A percentile compares a stretch with the other conserved stretches of the same genome.
These are phyloP conservation scores for Hippocampus mohnikei DNA, from an alignment of 2,113 vertebrate species.

Conservation along the genomic window DNA sequence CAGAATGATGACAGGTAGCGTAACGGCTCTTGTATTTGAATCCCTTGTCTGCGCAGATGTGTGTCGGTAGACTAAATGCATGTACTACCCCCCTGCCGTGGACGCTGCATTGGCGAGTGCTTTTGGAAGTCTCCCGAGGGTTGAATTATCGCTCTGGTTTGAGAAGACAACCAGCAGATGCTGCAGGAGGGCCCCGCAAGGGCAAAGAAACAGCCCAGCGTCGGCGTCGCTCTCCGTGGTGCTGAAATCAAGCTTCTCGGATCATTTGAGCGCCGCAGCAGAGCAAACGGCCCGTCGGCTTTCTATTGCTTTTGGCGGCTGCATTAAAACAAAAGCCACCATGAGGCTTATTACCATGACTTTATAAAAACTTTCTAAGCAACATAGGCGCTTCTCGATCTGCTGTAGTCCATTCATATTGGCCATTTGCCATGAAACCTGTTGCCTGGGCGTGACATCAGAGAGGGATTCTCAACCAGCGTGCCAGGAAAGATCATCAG, in stretches of 20 bases:
- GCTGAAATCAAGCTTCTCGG: constrained; percentile 41
- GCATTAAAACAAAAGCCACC: background rate
- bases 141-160: constrained; percentile 21
- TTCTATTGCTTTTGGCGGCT: background rate
- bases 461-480: background rate
- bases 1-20: constrained; percentile 92
- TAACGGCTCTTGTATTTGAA: background rate
- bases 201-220: constrained; percentile 7
- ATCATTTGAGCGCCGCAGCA: constrained; percentile 3
- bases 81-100: background rate
- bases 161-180: constrained; percentile 31
- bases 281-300: background rate
- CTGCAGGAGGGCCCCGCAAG: constrained; percentile 23
- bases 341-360: background rate
- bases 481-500: background rate
- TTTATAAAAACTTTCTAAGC: background rate
- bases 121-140: constrained; percentile 26
- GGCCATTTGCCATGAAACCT: background rate
- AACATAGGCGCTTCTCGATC: background rate
- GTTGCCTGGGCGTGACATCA: constrained; percentile 1
- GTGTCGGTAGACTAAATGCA: background rate
- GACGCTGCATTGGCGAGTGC: background rate
- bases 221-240: constrained; percentile 52
- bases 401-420: background rate
- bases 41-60: background rate